phyloP scores from a whole-genome alignment of 1,140 invertebrate genomes.

The Philaenus spumarius region DNA sequence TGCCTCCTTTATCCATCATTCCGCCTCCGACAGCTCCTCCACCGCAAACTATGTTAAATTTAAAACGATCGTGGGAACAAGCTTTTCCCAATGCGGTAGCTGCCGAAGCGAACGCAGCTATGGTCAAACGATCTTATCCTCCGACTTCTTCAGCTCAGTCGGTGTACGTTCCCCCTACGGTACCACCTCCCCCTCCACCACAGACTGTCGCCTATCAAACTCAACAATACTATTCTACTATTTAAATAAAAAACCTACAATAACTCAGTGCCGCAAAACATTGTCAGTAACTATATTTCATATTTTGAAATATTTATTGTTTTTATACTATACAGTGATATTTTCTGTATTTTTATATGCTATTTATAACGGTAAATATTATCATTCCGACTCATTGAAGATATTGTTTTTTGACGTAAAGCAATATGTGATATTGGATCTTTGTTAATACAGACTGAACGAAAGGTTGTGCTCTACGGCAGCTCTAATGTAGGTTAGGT shows the following conservation, averaged over 20 bases:
- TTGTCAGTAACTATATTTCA: no score
- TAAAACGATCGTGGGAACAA: conserved; percentile 27
- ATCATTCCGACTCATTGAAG: no score
- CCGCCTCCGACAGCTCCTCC: conserved; percentile 4
- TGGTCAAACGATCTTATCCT: conserved; percentile 8
- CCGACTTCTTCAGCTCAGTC: background rate
- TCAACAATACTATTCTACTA: conserved; percentile 15
- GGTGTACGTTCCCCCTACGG: background rate
- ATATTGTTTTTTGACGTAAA: no score
- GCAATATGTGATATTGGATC: no score
- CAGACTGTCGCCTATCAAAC: conserved; percentile 10
- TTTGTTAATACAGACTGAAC: no score
- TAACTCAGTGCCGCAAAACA: no score
- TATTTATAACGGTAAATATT: no score
- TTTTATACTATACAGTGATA: background rate
- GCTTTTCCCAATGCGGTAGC: conserved; percentile 25
- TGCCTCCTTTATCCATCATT: conserved; percentile 7
- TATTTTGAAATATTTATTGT: background rate
- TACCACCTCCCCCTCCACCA: background rate
- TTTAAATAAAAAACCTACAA: background rate
- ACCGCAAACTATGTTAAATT: background rate
- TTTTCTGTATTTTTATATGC: background rate
- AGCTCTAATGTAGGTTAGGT: no score
- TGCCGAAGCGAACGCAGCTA: conserved; percentile 20
- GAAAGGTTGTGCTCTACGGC: no score